phyloP scores from a whole-genome alignment of 2,888 invertebrate species.

The Conus canariensis region DNA sequence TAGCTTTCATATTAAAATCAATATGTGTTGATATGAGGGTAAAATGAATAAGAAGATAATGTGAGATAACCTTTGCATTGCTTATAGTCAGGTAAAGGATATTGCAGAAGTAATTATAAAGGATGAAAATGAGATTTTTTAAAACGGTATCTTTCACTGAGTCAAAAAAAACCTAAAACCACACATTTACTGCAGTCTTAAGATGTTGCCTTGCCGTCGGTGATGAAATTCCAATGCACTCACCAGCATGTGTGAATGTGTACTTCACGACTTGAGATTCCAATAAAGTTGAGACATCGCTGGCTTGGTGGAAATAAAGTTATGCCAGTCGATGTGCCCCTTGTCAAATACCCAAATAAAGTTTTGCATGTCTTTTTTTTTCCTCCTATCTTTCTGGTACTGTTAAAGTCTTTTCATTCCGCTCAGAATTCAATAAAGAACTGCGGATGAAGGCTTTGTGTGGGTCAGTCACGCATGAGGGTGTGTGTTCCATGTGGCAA shows the following conservation, averaged over 20 bases:
- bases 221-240: background rate
- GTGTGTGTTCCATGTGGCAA: constrained; percentile 27
- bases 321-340: constrained; percentile 36
- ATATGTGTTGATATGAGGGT: too few species aligned
- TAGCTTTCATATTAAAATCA: too few species aligned
- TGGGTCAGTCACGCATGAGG: constrained; percentile 2
- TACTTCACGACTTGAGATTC: constrained; percentile 19
- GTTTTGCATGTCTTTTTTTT: constrained; percentile 12
- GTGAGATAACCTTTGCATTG: too few species aligned
- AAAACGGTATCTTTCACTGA: too few species aligned
- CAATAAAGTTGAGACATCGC: constrained; percentile 38
- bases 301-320: constrained; percentile 40
- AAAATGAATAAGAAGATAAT: too few species aligned
- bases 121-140: too few species aligned
- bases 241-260: constrained; percentile 30
- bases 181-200: too few species aligned
- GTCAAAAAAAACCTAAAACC: too few species aligned
- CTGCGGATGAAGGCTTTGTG: constrained; percentile 29
- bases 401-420: background rate
- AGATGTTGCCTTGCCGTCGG: too few species aligned
- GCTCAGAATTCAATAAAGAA: constrained; percentile 32
- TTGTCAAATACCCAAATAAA: background rate
- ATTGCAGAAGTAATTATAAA: too few species aligned
- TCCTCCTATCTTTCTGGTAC: background rate
- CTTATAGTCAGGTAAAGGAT: too few species aligned